phyloP scores from a whole-genome alignment of 2,888 invertebrate genomes.

The Schizaphis graminum region DNA sequence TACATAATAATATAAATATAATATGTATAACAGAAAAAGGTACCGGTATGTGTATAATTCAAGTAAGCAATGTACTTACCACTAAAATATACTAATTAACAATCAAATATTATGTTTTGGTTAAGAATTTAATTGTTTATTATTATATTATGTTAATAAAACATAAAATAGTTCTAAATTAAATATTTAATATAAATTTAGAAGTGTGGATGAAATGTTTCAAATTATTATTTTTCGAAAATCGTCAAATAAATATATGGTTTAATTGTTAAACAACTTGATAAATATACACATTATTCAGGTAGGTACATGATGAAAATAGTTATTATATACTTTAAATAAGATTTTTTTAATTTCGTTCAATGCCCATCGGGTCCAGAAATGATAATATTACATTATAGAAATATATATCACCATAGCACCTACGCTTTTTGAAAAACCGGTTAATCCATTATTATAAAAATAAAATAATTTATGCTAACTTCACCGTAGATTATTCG shows the following conservation, averaged over 20 bases:
- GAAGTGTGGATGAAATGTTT: background rate
- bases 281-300: background rate
- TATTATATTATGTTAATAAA: background rate
- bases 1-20: background rate
- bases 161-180: background rate
- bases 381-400: slow-evolving; percentile 42
- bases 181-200: background rate
- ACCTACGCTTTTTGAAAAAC: slow-evolving; percentile 60
- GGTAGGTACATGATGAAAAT: background rate
- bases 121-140: background rate
- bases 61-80: background rate
- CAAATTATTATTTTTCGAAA: background rate
- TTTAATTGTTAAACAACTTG: background rate
- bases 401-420: slow-evolving; percentile 60
- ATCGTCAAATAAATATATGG: background rate
- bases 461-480: slow-evolving; percentile 35
- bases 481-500: slow-evolving; percentile 31
- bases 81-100: background rate
- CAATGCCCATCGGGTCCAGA: slow-evolving; percentile 31
- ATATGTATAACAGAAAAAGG: background rate
- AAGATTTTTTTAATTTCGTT: slow-evolving; percentile 58
- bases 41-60: background rate
- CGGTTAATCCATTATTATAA: slow-evolving; percentile 60
- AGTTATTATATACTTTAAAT: slow-evolving; percentile 24
- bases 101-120: background rate